phyloP scores from a whole-genome alignment of 2,888 invertebrate genomes.

The Cantharis lateralis region DNA sequence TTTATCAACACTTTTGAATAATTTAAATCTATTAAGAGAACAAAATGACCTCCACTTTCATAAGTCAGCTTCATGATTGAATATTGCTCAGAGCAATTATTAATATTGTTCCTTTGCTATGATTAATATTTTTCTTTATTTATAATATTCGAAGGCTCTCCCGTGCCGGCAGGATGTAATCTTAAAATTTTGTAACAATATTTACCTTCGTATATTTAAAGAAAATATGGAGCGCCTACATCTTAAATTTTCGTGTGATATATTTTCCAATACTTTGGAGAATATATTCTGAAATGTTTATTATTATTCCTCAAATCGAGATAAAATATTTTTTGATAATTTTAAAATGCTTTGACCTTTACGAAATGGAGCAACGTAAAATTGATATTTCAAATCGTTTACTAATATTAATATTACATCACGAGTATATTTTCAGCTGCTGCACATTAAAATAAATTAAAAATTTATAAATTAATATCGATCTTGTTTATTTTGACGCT shows the following conservation, averaged over 20 bases:
- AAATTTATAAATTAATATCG: neutral
- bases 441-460: neutral
- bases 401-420: neutral
- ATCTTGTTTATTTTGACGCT: neutral
- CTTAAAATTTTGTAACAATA: neutral
- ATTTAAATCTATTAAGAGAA: neutral
- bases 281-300: neutral
- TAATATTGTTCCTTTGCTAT: neutral
- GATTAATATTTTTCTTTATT: neutral
- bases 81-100: neutral
- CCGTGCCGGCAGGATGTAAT: neutral
- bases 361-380: neutral
- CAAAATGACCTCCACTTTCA: neutral
- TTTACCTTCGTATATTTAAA: neutral
- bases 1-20: neutral
- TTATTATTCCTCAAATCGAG: neutral
- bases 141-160: neutral
- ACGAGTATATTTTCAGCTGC: neutral
- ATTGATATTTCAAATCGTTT: neutral
- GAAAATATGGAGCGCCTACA: neutral
- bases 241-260: neutral
- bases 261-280: neutral
- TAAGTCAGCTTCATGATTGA: neutral
- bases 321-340: neutral
- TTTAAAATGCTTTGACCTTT: neutral